A percentile compares a stretch with the other conserved stretches of the same genome.
phyloP scores from a whole-genome alignment of 2,888 invertebrate species.

The Lithophane semibrunnea region DNA sequence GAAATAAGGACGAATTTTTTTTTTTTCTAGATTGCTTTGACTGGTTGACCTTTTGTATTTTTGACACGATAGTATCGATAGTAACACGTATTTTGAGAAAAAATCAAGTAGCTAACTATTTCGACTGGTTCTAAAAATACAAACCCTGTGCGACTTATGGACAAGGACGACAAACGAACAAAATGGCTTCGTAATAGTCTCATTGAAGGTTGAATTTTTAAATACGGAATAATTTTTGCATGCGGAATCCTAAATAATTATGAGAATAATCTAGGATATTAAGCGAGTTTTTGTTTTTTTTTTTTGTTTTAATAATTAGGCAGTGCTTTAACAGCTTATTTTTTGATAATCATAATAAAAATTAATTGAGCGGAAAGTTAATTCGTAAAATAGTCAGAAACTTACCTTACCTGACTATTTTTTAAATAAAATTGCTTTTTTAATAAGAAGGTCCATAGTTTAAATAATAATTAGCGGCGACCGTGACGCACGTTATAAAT shows the following conservation, averaged over 20 bases:
- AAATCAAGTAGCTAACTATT: neutral
- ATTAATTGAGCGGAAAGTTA: slow-evolving; percentile 40
- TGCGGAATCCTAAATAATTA: slow-evolving; percentile 17
- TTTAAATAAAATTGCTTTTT: neutral
- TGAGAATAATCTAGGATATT: slow-evolving; percentile 9
- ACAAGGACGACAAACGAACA: neutral
- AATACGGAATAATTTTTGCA: neutral
- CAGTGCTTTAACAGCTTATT: slow-evolving; percentile 35
- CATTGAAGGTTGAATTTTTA: neutral
- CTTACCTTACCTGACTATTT: neutral
- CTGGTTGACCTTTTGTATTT: neutral
- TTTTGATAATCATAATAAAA: slow-evolving; percentile 27
- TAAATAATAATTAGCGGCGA: neutral
- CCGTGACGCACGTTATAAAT: neutral
- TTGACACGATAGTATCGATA: neutral
- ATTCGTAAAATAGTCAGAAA: slow-evolving; percentile 16
- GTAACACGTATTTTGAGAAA: neutral
- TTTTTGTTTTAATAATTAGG: slow-evolving; percentile 34
- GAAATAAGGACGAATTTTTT: neutral
- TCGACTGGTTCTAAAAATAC: too few species aligned
- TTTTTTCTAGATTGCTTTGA: too few species aligned
- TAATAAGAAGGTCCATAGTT: too few species aligned
- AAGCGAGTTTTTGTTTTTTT: slow-evolving; percentile 3
- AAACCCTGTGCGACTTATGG: neutral
- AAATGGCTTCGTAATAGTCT: neutral